Percentiles rank a stretch among this genome's conserved stretches.
phyloP scores from a whole-genome alignment of 2,888 invertebrate species.

The Heliconius erato region DNA sequence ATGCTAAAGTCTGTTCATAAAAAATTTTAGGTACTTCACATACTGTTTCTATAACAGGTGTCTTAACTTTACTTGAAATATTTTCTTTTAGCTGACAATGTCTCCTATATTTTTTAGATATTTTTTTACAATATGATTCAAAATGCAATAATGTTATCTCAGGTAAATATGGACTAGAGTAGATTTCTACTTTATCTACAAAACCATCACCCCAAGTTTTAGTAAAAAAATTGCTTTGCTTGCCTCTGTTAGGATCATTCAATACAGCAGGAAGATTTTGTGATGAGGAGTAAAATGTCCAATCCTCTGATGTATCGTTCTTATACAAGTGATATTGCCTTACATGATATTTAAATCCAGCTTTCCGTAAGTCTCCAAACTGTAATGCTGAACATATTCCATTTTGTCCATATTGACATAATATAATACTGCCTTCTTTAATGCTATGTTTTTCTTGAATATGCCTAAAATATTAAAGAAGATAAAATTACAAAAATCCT shows the following conservation, averaged over 20 bases:
- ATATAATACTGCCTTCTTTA: conserved; percentile 93
- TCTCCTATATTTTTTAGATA: conserved; percentile 88
- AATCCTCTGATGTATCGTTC: conserved; percentile 83
- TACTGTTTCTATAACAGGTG: conserved; percentile 81
- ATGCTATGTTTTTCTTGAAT: conserved; percentile 92
- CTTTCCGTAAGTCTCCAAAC: conserved; percentile 94
- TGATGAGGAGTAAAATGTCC: conserved; percentile 96
- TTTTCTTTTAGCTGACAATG: conserved; percentile 86
- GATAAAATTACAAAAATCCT: neutral
- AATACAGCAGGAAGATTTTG: conserved; percentile 98
- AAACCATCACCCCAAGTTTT: conserved; percentile 99
- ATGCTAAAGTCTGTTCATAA: conserved; percentile 91
- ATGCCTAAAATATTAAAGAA: conserved; percentile 86
- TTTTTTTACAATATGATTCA: conserved; percentile 93
- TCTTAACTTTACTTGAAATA: conserved; percentile 73
- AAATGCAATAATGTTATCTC: conserved; percentile 94
- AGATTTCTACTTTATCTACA: conserved; percentile 92
- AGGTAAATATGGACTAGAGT: conserved; percentile 92
- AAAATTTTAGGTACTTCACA: conserved; percentile 94
- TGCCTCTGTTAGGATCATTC: conserved; percentile 97
- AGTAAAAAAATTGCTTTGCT: conserved; percentile 96
- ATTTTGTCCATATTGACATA: conserved; percentile 95
- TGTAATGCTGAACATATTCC: conserved; percentile 94
- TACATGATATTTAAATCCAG: conserved; percentile 95
- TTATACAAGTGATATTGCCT: conserved; percentile 87